Base-by-base conservation (phyloP, 2,888 invertebrate genomes). In the Drosophila testacea region DNA sequence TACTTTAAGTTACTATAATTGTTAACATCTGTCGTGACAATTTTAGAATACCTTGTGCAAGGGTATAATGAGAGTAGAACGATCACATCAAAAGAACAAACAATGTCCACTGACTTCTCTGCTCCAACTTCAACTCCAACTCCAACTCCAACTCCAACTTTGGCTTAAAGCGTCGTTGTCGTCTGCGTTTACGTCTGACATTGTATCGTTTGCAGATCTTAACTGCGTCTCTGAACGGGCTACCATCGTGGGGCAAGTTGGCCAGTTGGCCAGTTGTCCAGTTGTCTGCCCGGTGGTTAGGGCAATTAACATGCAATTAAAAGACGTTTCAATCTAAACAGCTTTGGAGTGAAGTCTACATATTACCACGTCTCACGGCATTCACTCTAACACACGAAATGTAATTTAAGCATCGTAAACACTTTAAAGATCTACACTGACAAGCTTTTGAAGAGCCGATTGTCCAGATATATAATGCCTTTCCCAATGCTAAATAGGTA, bases 231-330 rank as follows among this genome's bases (percentile, higher is more conserved):
- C 46, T 30, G 22, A 57, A 57, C 51, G 38, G 16, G 56, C 70
- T 56, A 56, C 63, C 56, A 69, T 11, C 55, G 48, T 63, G 48
- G 44, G 46, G 28, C 38, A 38, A 57, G 46, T 38, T 57, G 57
- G 38, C 57, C 60, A 50, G 54, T 65, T 56, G 60, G 54, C 42
- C 34, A 32, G 32, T 32, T 32, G 32, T 6, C 32, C 42, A 56
- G 69, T 61, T 61, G 72, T 67, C 65, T 51, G 46, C 34, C 48
- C 38, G 70, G 47, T 81, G 76, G 83, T 71, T 81, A 74, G 72
- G 79, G 77, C 90, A 90, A 88, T 88, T 87, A 88, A 88, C 90
- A 88, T 90, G 87, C 87, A 88, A 88, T 88, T 90, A 90, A 88
- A 87, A 83, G 82, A 83, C 89, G 84, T 87, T 88, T 87, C 87